Evolutionary conservation across 2,113 vertebrate species (phyloP).

Genomic region (Menura novaehollandiae): DNA sequence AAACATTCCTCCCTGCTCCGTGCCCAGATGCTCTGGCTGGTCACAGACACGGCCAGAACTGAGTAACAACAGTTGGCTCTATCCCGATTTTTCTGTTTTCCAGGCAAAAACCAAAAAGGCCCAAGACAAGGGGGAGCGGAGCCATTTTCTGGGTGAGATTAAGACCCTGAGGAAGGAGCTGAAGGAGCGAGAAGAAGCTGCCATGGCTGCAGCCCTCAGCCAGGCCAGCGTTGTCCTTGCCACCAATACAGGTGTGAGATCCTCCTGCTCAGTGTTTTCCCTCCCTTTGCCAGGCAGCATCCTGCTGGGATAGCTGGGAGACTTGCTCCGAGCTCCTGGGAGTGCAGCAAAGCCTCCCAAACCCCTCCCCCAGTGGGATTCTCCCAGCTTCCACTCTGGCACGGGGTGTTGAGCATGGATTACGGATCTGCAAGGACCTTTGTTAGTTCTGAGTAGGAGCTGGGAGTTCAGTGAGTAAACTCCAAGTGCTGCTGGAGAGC

Average conservation of each 20-base stretch:
- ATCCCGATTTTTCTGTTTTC: not conserved
- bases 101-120: slow-evolving; percentile 81
- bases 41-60: accelerated
- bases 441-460: not conserved
- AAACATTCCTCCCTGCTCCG: not conserved
- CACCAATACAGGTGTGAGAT: slow-evolving; percentile 85
- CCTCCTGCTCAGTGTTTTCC: not conserved
- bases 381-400: not conserved
- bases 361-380: not conserved
- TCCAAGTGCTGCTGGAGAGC: not conserved
- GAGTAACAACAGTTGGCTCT: not conserved
- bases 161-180: slow-evolving; percentile 86
- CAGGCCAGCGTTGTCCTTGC: slow-evolving; percentile 82
- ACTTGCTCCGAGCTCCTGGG: not conserved
- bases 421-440: not conserved
- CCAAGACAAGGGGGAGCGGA: slow-evolving; percentile 78
- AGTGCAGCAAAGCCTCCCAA: not conserved
- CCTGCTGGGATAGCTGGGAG: not conserved
- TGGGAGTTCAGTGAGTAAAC: not conserved
- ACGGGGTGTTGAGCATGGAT: not conserved
- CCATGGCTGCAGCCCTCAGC: slow-evolving; percentile 80
- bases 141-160: slow-evolving; percentile 77
- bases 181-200: slow-evolving; percentile 82
- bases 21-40: not conserved
- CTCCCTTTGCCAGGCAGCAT: not conserved